phyloP scores from a whole-genome alignment of 2,888 invertebrate genomes.

The Parnassius orleans region DNA sequence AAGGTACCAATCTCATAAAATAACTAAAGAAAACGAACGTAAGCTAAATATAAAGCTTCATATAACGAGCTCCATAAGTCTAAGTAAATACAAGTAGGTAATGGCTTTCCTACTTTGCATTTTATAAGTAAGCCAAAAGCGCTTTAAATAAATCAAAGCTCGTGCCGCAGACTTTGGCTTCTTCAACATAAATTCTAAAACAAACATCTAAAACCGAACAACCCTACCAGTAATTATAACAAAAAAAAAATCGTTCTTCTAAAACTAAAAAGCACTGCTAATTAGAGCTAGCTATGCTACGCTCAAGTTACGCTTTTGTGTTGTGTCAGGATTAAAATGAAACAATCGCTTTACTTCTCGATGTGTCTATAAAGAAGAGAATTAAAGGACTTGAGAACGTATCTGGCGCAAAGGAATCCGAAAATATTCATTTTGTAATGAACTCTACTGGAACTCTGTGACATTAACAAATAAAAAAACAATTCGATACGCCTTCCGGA shows the following conservation, averaged over 20 bases:
- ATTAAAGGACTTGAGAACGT: constrained; percentile 5
- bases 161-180: constrained; percentile 17
- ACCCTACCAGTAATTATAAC: neutral
- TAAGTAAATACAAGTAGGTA: constrained; percentile 25
- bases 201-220: neutral
- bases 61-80: constrained; percentile 20
- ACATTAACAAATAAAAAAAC: no score
- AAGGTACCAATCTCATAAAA: neutral
- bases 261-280: neutral
- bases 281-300: neutral
- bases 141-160: constrained; percentile 23
- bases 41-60: constrained; percentile 4
- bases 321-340: constrained; percentile 17
- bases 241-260: neutral
- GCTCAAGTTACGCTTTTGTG: constrained; percentile 9
- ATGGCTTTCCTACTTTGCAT: constrained; percentile 24
- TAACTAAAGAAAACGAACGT: constrained; percentile 5
- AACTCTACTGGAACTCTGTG: no score
- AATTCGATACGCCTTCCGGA: no score
- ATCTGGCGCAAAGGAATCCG: neutral
- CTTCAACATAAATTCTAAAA: constrained; percentile 1
- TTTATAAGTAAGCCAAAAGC: constrained; percentile 21
- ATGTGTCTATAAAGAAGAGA: constrained; percentile 7
- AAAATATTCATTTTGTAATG: no score
- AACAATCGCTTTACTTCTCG: constrained; percentile 16